Evolutionary conservation across 2,888 invertebrate species (phyloP).

Genomic region (Drosophila subquinaria): DNA sequence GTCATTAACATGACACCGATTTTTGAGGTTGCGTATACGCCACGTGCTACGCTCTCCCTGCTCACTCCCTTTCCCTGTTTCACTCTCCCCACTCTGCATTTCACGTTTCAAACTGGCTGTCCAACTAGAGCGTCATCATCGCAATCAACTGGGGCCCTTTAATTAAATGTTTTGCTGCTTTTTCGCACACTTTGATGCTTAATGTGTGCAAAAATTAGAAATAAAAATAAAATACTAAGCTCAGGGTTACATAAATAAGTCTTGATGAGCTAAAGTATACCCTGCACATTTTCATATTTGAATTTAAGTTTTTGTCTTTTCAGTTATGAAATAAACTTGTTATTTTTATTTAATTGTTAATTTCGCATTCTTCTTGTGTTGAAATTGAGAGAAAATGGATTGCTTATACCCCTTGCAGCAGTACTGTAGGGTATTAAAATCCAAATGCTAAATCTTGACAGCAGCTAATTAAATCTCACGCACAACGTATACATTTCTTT

Average conservation of each 20-base stretch:
- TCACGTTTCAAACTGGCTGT: slow-evolving; percentile 10
- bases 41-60: slow-evolving; percentile 41
- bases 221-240: not conserved
- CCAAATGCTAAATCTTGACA: slow-evolving; percentile 31
- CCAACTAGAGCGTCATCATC: slow-evolving; percentile 25
- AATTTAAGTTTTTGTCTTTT: too few species aligned
- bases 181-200: slow-evolving; percentile 43
- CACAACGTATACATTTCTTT: slow-evolving; percentile 19
- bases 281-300: not conserved
- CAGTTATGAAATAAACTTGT: too few species aligned
- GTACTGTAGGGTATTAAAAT: slow-evolving; percentile 3
- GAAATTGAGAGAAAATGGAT: too few species aligned
- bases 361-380: not conserved
- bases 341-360: too few species aligned
- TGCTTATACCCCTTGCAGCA: not conserved
- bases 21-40: slow-evolving; percentile 64
- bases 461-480: slow-evolving; percentile 59
- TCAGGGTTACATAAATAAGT: not conserved
- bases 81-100: not conserved
- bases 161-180: slow-evolving; percentile 49
- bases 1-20: slow-evolving; percentile 77
- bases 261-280: not conserved
- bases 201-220: slow-evolving; percentile 19
- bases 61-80: not conserved
- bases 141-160: slow-evolving; percentile 27